phyloP scores from a whole-genome alignment of 2,113 vertebrate genomes.

The Oreochromis tanganicae region DNA sequence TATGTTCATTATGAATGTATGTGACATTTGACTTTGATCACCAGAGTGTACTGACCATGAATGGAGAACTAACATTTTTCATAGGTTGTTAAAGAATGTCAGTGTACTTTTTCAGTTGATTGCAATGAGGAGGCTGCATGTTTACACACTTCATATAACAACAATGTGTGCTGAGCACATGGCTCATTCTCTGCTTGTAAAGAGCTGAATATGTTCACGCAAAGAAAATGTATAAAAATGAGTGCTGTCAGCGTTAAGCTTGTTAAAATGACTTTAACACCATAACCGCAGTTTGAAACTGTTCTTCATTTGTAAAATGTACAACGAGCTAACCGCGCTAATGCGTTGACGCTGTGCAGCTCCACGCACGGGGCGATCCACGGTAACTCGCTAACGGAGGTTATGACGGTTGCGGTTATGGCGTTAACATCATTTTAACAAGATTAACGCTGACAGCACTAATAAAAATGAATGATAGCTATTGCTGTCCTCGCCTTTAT shows the following conservation, averaged over 20 bases:
- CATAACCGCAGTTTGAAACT: neutral
- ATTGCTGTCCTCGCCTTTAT: neutral
- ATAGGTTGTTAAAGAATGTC: neutral
- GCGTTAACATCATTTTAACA: neutral
- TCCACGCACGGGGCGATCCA: neutral
- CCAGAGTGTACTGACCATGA: neutral
- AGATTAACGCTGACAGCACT: neutral
- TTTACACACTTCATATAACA: neutral
- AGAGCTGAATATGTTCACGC: neutral
- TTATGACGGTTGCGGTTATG: neutral
- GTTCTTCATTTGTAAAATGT: neutral
- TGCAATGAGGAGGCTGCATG: neutral
- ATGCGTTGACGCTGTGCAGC: neutral
- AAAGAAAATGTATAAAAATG: neutral
- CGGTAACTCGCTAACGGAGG: rapidly evolving
- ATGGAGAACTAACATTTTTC: neutral
- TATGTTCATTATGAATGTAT: neutral
- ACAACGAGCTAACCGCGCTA: neutral
- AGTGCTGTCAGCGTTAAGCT: rapidly evolving
- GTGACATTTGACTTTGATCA: neutral
- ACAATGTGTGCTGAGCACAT: neutral
- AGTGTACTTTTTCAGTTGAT: neutral
- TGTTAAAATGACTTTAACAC: neutral
- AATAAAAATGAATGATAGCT: neutral
- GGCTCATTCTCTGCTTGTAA: neutral